Evolutionary conservation across 2,797 vertebrate species (phyloP).

Genomic region (Sylvia borin): DNA sequence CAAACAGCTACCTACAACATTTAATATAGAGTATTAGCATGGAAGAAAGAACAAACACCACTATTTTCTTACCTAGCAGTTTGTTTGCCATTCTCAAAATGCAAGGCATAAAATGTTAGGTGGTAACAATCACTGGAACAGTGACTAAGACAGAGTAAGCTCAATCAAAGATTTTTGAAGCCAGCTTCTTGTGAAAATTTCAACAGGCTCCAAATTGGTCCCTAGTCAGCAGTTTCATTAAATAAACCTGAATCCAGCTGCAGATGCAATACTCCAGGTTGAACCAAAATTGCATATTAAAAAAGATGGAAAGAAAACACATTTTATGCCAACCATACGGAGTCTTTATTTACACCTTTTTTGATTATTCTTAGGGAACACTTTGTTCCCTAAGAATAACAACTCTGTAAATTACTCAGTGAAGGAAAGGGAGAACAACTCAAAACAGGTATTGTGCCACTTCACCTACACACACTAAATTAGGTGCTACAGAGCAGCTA

Average conservation of each 20-base stretch:
- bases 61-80: background rate
- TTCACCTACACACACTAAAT: background rate
- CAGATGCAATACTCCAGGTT: background rate
- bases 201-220: background rate
- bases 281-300: background rate
- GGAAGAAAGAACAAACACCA: background rate
- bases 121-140: background rate
- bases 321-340: background rate
- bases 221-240: background rate
- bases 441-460: background rate
- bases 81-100: background rate
- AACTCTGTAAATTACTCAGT: background rate
- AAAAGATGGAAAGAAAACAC: background rate
- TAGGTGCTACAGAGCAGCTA: background rate
- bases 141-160: background rate
- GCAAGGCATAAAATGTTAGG: background rate
- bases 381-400: background rate
- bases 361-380: background rate
- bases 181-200: background rate
- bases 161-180: background rate
- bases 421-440: background rate
- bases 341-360: background rate
- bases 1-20: slow-evolving; percentile 7
- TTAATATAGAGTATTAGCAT: background rate
- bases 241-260: background rate